These are phyloP conservation scores for Tyrophagus putrescentiae DNA, from an alignment of 1,140 invertebrate genomes.

Conservation along the genomic window DNA sequence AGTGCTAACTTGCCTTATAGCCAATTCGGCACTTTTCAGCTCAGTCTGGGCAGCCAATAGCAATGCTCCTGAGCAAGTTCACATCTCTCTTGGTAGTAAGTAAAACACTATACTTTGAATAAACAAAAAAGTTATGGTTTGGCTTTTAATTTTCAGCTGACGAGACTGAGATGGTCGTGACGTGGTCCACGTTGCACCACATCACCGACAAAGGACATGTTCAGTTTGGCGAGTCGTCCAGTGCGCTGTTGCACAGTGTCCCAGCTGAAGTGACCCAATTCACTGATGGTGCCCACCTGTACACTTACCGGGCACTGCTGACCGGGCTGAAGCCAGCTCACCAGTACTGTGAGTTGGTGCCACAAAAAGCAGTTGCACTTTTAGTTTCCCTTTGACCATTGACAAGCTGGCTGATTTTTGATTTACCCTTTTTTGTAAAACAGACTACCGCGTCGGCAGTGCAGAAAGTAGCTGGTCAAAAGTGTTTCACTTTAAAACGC, in stretches of 20 bases:
- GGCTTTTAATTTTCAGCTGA: no score
- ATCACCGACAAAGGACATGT: slow-evolving; percentile 46
- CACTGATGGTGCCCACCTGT: slow-evolving; percentile 31
- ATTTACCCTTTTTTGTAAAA: neutral
- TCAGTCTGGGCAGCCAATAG: no score
- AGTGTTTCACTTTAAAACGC: slow-evolving; percentile 54
- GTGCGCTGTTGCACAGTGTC: slow-evolving; percentile 37
- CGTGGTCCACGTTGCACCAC: slow-evolving; percentile 65
- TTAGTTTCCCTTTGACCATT: neutral
- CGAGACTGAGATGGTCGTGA: slow-evolving; percentile 55
- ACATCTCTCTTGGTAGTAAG: no score
- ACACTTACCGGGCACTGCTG: slow-evolving; percentile 57
- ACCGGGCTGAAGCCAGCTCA: slow-evolving; percentile 41
- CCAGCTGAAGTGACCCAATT: slow-evolving; percentile 2
- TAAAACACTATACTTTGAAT: no score
- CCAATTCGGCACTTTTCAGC: no score
- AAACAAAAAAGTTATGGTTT: no score
- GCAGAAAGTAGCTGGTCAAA: slow-evolving; percentile 54
- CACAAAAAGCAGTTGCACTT: no score
- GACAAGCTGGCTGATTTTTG: slow-evolving; percentile 19
- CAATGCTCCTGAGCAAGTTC: no score
- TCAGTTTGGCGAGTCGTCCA: slow-evolving; percentile 65
- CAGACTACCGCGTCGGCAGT: slow-evolving; percentile 70
- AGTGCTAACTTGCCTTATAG: no score
- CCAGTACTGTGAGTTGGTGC: slow-evolving; percentile 45